phyloP scores from a whole-genome alignment of 2,113 vertebrate genomes.

The Paraplagusia blochii region DNA sequence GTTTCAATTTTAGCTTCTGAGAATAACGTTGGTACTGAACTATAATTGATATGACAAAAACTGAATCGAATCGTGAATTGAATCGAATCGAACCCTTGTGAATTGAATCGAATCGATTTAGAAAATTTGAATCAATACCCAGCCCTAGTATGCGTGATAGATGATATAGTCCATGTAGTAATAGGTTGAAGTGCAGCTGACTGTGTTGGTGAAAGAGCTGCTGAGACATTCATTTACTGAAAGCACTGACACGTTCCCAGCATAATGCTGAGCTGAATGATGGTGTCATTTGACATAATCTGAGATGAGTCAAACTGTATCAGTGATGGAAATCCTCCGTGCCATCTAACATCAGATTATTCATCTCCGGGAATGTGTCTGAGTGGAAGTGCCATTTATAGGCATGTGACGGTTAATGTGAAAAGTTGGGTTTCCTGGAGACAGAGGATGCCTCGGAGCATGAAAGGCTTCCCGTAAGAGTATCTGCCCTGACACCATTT shows the following conservation, averaged over 20 bases:
- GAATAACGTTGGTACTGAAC: no score
- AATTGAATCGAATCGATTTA: no score
- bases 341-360: constrained; percentile 4
- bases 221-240: neutral
- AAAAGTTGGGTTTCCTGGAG: constrained; percentile 46
- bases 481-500: constrained; percentile 58
- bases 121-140: no score
- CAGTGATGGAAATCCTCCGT: neutral
- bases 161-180: no score
- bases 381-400: constrained; percentile 11
- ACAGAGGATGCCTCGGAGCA: constrained; percentile 53
- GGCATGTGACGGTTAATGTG: constrained; percentile 21
- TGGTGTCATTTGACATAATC: neutral
- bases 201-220: no score
- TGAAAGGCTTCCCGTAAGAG: constrained; percentile 46
- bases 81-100: no score
- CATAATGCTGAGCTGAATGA: neutral
- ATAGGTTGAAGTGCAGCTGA: no score
- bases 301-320: neutral
- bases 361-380: constrained; percentile 13
- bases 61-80: no score
- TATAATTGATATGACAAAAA: no score
- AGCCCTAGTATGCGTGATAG: no score
- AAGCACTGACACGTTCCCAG: neutral
- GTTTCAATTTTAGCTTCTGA: no score